Evolutionary conservation across 2,888 invertebrate species (phyloP).

Genomic region (Metalampra italica): DNA sequence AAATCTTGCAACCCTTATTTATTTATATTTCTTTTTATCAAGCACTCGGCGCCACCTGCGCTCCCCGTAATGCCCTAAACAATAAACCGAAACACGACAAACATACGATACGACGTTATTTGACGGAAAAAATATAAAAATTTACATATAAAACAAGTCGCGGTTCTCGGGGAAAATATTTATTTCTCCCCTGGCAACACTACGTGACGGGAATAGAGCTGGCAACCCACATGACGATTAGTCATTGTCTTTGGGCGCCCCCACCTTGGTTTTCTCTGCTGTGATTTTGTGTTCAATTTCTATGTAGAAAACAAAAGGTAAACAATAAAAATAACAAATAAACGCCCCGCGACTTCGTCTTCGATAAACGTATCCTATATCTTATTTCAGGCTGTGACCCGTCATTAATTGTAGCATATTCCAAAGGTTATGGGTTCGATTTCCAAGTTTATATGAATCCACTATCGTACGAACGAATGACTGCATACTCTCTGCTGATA

Average conservation of each 20-base stretch:
- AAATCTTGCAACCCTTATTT: background rate
- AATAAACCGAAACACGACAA: constrained; percentile 53
- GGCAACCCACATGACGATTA: constrained; percentile 34
- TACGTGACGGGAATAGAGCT: constrained; percentile 59
- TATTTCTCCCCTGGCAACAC: constrained; percentile 68
- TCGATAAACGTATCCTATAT: too few relatives aligned
- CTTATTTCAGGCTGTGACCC: too few relatives aligned
- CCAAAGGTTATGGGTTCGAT: too few relatives aligned
- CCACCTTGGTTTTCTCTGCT: constrained; percentile 23
- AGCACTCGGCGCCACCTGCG: constrained; percentile 37
- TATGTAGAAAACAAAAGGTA: too few relatives aligned
- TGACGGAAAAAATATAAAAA: constrained; percentile 62
- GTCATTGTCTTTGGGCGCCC: constrained; percentile 25
- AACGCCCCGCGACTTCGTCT: too few relatives aligned
- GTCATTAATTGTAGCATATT: too few relatives aligned
- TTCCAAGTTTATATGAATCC: too few relatives aligned
- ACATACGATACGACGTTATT: constrained; percentile 35
- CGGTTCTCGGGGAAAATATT: constrained; percentile 60
- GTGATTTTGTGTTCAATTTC: constrained; percentile 19
- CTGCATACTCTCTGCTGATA: too few relatives aligned
- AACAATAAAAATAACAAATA: too few relatives aligned
- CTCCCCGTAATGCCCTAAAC: constrained; percentile 43
- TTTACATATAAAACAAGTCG: constrained; percentile 65
- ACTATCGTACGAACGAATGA: too few relatives aligned
- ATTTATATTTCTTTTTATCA: background rate